Evolutionary conservation across 2,888 invertebrate species (phyloP), one percentile per base, ranked within the genome.

Genomic region (Ceraclea dissimilis): DNA sequence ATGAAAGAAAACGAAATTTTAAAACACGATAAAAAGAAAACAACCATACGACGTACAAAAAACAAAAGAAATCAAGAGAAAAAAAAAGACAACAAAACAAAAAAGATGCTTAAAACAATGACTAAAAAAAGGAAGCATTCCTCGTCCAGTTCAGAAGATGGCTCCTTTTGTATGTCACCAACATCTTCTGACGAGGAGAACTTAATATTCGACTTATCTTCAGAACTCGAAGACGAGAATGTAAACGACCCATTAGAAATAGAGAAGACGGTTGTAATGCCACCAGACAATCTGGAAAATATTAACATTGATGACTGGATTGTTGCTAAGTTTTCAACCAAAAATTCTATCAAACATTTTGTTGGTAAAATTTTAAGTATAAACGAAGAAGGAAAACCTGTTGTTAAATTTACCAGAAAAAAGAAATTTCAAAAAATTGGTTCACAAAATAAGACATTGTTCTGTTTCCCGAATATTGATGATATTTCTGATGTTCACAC

Each of bases 401-500:
- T 44, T 11, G 44, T 44, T 44, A 44, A 16, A 17, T 44, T 44
- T 17, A 16, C 8, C 17, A 44, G 44, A 44, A 44, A 44, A 17
- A 44, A 17, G 17, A 44, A 16, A 17, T 44, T 17, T 44, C 17
- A 44, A 44, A 44, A 17, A 11, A 44, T 11, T 44, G 44, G 31
- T 31, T 31, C 31, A 11, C 6, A 31, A 31, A 31, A 31, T 31
- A 31, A 31, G 31, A 31, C 31, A 31, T 31, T 31, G 31, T 31
- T 31, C 31, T 31, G 31, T 31, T 31, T 31, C 17, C 44, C 44
- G 17, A 44, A 16, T 44, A 44, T 44, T 44, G 44, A 44, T 16
- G 17, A 44, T 17, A 44, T 44, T 44, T 44, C 44, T 44, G 44
- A 44, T 44, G 44, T 44, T 44, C 13, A 44, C 16, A 44, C 44